phyloP scores from a whole-genome alignment of 2,888 invertebrate species.

The Dendrolimus pini region DNA sequence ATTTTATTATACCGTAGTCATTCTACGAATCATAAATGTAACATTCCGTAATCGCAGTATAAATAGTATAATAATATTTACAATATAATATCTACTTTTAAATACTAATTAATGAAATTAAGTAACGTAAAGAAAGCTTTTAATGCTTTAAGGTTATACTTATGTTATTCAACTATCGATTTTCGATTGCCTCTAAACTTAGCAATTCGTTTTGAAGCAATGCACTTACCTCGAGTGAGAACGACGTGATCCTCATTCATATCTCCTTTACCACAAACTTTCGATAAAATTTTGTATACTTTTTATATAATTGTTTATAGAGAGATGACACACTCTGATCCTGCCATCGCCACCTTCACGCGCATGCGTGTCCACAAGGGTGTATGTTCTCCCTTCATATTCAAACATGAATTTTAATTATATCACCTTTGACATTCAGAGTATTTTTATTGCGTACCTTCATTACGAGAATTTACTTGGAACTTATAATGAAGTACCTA shows the following conservation, averaged over 20 bases:
- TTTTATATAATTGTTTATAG: slow-evolving; percentile 2
- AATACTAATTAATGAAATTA: not conserved
- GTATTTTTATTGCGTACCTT: not conserved
- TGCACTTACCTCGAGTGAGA: slow-evolving; percentile 86
- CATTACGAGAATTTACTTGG: too few species aligned
- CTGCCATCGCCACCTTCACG: not conserved
- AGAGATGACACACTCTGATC: not conserved
- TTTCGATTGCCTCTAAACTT: slow-evolving; percentile 36
- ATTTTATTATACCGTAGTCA: too few species aligned
- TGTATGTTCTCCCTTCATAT: not conserved
- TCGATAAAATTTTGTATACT: slow-evolving; percentile 45
- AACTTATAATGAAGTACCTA: too few species aligned
- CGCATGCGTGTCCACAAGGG: not conserved
- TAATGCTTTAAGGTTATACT: slow-evolving; percentile 49
- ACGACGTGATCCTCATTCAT: slow-evolving; percentile 94
- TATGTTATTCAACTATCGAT: slow-evolving; percentile 67
- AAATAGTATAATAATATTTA: too few species aligned
- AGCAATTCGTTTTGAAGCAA: slow-evolving; percentile 12
- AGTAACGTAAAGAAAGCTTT: slow-evolving; percentile 4
- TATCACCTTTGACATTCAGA: not conserved
- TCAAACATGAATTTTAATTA: not conserved
- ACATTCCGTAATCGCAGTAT: too few species aligned
- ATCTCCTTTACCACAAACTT: slow-evolving; percentile 72
- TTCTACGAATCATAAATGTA: too few species aligned
- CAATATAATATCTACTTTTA: too few species aligned